Percentiles rank a stretch among this genome's conserved stretches.
Conservation (phyloP, 1,140 invertebrate genomes). For the Microplitis demolitor region DNA sequence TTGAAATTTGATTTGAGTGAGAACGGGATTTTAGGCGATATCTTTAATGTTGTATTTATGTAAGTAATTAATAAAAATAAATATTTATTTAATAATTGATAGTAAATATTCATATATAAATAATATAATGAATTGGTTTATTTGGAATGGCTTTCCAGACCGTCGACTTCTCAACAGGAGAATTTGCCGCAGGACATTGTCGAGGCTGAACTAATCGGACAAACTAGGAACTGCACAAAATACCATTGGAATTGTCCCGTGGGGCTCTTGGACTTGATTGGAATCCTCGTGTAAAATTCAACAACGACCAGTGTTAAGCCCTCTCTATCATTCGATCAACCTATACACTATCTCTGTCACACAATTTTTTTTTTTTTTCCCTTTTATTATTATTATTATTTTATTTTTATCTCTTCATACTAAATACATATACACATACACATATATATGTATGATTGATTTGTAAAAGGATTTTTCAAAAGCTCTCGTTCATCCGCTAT, state of each 20-base stretch:
- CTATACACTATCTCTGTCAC: not conserved
- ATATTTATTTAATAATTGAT: not conserved
- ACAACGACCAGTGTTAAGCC: conserved; percentile 11
- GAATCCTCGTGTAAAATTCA: conserved; percentile 35
- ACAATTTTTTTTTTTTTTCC: too few species aligned
- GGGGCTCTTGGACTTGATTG: conserved; percentile 59
- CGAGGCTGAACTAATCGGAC: conserved; percentile 54
- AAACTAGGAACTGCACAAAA: conserved; percentile 53
- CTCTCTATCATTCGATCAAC: not conserved
- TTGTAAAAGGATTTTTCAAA: conserved; percentile 20
- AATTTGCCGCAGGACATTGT: conserved; percentile 50
- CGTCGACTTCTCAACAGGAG: conserved; percentile 52
- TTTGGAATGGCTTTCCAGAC: conserved; percentile 38
- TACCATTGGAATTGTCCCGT: conserved; percentile 53
- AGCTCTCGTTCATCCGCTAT: conserved; percentile 13
- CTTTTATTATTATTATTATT: too few species aligned
- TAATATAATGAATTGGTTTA: conserved; percentile 2
- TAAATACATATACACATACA: not conserved
- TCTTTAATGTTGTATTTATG: conserved; percentile 57
- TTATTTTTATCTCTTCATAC: too few species aligned
- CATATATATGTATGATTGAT: not conserved
- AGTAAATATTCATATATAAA: not conserved
- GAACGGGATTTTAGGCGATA: conserved; percentile 57
- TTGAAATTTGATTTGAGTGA: conserved; percentile 50
- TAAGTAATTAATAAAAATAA: conserved; percentile 39